A percentile compares a stretch with the other conserved stretches of the same genome.
phyloP scores from a whole-genome alignment of 53 echinoderm and acorn worm genomes.

The Crossaster papposus region DNA sequence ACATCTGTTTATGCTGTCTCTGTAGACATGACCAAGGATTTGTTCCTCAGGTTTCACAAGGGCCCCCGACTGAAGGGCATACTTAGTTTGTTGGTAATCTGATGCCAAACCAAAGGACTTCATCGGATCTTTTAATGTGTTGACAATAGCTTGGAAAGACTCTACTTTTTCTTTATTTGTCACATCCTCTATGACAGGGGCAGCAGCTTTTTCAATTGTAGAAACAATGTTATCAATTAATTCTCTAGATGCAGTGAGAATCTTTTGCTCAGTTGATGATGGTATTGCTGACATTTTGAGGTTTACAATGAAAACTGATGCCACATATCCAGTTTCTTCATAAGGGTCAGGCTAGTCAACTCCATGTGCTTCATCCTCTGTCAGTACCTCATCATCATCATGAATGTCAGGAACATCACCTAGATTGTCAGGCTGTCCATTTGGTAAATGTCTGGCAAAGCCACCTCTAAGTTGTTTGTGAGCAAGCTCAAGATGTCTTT shows the following conservation, averaged over 20 bases:
- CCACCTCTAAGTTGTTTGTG: background rate
- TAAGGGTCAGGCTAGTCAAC: no score
- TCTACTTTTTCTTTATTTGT: background rate
- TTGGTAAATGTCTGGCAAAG: no score
- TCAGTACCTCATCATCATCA: no score
- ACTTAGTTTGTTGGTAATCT: conserved; percentile 31
- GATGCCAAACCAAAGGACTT: conserved; percentile 26
- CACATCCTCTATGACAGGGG: conserved; percentile 10
- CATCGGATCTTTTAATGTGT: background rate
- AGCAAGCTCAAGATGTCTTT: conserved; percentile 6
- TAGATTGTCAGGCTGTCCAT: background rate
- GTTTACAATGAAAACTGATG: background rate
- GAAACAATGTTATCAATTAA: background rate
- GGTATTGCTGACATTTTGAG: conserved; percentile 21
- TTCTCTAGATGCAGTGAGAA: conserved; percentile 20
- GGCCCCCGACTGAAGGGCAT: background rate
- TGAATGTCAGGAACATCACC: no score
- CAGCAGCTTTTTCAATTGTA: background rate
- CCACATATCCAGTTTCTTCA: background rate
- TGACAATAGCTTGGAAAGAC: background rate
- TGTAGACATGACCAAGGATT: conserved; percentile 12
- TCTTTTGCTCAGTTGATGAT: conserved; percentile 11
- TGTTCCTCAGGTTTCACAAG: conserved; percentile 24
- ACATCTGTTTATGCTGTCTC: background rate
- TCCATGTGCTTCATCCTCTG: no score